Evolutionary conservation across 2,888 invertebrate genomes (phyloP).

Genomic region (Strigamia crassipes): DNA sequence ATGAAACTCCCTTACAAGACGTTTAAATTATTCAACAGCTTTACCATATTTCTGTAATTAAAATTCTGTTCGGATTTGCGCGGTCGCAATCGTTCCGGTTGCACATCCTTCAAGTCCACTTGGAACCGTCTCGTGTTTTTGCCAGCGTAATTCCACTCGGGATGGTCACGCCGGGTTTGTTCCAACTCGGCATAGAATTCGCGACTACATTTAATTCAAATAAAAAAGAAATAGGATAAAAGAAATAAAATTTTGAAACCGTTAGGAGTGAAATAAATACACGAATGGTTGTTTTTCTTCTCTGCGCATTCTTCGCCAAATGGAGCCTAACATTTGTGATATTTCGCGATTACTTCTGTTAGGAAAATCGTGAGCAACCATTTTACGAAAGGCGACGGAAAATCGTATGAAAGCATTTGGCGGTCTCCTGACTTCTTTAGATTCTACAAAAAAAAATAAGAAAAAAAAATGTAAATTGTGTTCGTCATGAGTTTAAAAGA

Average conservation of each 20-base stretch:
- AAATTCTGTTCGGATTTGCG: neutral
- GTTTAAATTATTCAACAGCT: neutral
- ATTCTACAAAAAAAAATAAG: constrained; percentile 3
- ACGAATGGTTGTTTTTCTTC: constrained; percentile 44
- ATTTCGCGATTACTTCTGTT: constrained; percentile 43
- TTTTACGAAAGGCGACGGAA: constrained; percentile 42
- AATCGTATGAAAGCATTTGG: constrained; percentile 45
- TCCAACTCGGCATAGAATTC: constrained; percentile 32
- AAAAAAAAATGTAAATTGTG: too few species aligned
- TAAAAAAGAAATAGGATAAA: too few species aligned
- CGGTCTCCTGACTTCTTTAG: constrained; percentile 27
- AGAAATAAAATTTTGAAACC: neutral
- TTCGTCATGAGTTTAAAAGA: neutral
- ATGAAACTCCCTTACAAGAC: too few species aligned
- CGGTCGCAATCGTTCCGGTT: constrained; percentile 43
- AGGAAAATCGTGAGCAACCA: constrained; percentile 26
- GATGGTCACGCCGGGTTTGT: constrained; percentile 23
- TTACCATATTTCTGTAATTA: neutral
- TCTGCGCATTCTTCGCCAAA: constrained; percentile 39
- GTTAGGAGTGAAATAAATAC: neutral
- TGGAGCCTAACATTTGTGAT: constrained; percentile 28
- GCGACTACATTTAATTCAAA: neutral
- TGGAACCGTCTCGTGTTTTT: neutral
- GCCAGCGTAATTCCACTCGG: constrained; percentile 45
- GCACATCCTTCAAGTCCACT: neutral